Percentiles rank a stretch among this genome's conserved stretches.
Evolutionary conservation across 1,140 invertebrate species (phyloP).

Genomic region (Dryas iulia): DNA sequence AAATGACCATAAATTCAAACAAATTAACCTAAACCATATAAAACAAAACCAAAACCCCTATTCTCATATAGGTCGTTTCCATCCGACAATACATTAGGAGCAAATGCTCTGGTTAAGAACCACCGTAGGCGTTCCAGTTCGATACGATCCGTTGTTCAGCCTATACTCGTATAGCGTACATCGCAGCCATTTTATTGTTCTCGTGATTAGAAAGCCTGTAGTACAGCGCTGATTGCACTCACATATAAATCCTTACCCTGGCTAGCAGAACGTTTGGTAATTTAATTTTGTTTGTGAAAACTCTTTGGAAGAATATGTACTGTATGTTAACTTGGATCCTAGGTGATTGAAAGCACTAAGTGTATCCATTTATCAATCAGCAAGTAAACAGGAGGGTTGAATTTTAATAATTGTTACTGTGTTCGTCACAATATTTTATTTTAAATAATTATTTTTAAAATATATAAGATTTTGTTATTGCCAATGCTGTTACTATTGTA

Average conservation of each 20-base stretch:
- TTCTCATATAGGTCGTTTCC: conserved; percentile 5
- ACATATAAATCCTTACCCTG: conserved; percentile 31
- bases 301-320: conserved; percentile 10
- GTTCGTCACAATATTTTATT: no score
- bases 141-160: conserved; percentile 30
- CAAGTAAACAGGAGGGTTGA: no score
- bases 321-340: no score
- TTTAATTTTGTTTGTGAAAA: conserved; percentile 30
- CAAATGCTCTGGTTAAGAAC: conserved; percentile 27
- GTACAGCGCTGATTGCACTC: conserved; percentile 32
- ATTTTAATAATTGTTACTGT: no score
- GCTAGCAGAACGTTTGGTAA: conserved; percentile 12
- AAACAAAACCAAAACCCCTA: neutral
- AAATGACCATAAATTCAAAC: neutral
- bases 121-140: conserved; percentile 32
- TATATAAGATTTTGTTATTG: no score
- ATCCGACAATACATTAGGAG: conserved; percentile 15
- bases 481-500: no score
- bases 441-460: no score
- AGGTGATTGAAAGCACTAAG: no score
- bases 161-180: conserved; percentile 24
- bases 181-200: conserved; percentile 47
- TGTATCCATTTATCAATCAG: no score
- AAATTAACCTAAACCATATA: neutral
- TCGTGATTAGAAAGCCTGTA: conserved; percentile 46